Evolutionary conservation across 2,888 invertebrate species (phyloP).

Genomic region (Phaonia tiefii): DNA sequence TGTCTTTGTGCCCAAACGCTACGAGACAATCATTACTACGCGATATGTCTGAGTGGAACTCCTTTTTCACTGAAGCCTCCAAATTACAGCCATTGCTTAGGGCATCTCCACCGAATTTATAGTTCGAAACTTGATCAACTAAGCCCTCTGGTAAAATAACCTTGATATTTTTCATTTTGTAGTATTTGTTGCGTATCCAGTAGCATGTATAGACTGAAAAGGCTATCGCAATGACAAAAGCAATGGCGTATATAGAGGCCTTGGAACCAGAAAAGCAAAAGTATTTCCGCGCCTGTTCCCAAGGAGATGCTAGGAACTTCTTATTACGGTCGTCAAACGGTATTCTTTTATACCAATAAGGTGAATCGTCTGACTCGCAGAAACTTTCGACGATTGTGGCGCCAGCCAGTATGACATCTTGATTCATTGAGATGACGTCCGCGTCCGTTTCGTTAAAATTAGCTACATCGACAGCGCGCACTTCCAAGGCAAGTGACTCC

Average conservation of each 20-base stretch:
- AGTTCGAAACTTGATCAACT: slow-evolving; percentile 69
- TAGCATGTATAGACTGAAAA: slow-evolving; percentile 60
- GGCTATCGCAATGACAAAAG: slow-evolving; percentile 60
- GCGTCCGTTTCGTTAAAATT: slow-evolving; percentile 63
- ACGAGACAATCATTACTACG: slow-evolving; percentile 68
- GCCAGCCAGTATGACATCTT: slow-evolving; percentile 52
- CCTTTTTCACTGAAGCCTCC: slow-evolving; percentile 53
- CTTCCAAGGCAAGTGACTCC: slow-evolving; percentile 67
- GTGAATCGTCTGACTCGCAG: slow-evolving; percentile 27
- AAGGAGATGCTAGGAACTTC: slow-evolving; percentile 60
- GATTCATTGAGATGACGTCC: slow-evolving; percentile 53
- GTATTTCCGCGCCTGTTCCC: slow-evolving; percentile 50
- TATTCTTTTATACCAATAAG: neutral
- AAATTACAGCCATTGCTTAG: slow-evolving; percentile 65
- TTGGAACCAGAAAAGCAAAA: slow-evolving; percentile 46
- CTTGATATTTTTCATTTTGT: slow-evolving; percentile 75
- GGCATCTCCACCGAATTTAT: slow-evolving; percentile 51
- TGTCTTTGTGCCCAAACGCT: slow-evolving; percentile 67
- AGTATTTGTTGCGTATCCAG: slow-evolving; percentile 70
- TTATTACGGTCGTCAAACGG: slow-evolving; percentile 34
- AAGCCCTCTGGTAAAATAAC: slow-evolving; percentile 73
- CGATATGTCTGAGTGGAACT: slow-evolving; percentile 63
- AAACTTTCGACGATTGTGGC: slow-evolving; percentile 55
- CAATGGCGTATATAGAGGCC: slow-evolving; percentile 50
- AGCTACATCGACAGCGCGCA: slow-evolving; percentile 73